Base-by-base conservation (phyloP, 1,140 invertebrate species). In the Liolophura sinensis region DNA sequence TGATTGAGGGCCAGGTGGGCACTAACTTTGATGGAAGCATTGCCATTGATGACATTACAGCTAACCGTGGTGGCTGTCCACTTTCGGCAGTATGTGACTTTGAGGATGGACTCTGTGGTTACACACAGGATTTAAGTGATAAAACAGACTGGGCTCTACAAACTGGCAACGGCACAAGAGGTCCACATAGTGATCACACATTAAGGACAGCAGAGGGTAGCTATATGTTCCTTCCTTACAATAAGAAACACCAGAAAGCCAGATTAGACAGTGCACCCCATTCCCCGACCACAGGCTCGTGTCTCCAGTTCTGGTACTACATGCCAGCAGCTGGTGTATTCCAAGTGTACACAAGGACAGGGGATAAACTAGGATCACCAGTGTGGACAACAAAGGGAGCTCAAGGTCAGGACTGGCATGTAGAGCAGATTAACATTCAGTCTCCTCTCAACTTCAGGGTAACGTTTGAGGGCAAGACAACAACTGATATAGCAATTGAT, bases 221-320 rank as follows among this genome's bases (percentile, higher is more conserved):
- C 54, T 82, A 81, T 62, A 66, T 78, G 47, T 75, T 70, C 65
- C 73, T 79, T 20, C 31, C 51, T 52, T 51, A 49, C 70, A 65
- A 22, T 46, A 48, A 65, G 22, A 51, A 47, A 57, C 54, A 14
- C 9, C 31, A 40, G 66, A 79, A 69, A 59, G 77, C 77, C 20
- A 71, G 73, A 62, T 58, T 81, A 20, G 66, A 71, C 55, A 76
- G 73, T 64, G 66, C 71, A 15, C 15, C 57, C 0, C 72, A 72
- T 47, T 65, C 70, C 18, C 65, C 71, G 18, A 72, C 76, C n/a
- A 52, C 67, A 24, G 69, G 73, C 11, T 64, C 69, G 58, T 79
- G 72, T 68, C 49, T 79, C 11, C 67, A 64, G 11, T 92, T 93
- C 78, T 92, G 88, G 86, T 89, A 85, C 74, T 91, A 92, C 74